Percentiles rank a stretch among this genome's conserved stretches.
Evolutionary conservation across 2,113 vertebrate species (phyloP).

Genomic region (Clarias gariepinus): DNA sequence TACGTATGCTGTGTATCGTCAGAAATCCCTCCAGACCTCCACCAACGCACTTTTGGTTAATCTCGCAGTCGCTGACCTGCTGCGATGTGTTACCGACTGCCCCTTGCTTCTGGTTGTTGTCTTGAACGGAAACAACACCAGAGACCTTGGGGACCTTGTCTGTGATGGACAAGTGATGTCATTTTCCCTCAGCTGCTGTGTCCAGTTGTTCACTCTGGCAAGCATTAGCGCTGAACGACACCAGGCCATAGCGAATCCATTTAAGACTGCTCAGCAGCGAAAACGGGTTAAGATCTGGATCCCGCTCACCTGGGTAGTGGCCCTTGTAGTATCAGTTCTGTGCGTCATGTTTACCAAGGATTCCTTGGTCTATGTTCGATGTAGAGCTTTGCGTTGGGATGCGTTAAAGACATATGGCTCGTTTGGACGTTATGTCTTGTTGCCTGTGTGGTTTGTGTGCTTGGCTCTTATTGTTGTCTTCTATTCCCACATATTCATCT

Average conservation of each 20-base stretch:
- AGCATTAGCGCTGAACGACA: conserved; percentile 73
- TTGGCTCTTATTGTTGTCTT: conserved; percentile 68
- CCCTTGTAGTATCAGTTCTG: conserved; percentile 60
- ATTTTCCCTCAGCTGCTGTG: conserved; percentile 73
- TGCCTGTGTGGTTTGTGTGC: conserved; percentile 72
- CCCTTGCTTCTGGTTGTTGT: conserved; percentile 67
- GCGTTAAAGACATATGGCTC: conserved; percentile 60
- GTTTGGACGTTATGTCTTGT: conserved; percentile 70
- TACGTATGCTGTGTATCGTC: conserved; percentile 66
- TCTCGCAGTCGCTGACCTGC: conserved; percentile 67
- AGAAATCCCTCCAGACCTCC: conserved; percentile 69
- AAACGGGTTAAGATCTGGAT: conserved; percentile 61
- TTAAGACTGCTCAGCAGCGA: conserved; percentile 60
- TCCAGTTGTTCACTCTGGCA: conserved; percentile 73
- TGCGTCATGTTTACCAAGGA: conserved; percentile 62
- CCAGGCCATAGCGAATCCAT: conserved; percentile 71
- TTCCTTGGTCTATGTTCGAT: conserved; percentile 64
- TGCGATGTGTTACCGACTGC: conserved; percentile 69
- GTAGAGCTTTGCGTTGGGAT: conserved; percentile 53
- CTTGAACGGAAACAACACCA: conserved; percentile 35
- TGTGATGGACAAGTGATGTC: conserved; percentile 67
- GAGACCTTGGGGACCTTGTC: conserved; percentile 46
- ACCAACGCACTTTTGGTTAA: conserved; percentile 74
- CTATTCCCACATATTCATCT: conserved; percentile 68
- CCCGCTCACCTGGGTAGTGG: conserved; percentile 65